phyloP scores from a whole-genome alignment of 2,888 invertebrate genomes.

The Nephrotoma appendiculata region DNA sequence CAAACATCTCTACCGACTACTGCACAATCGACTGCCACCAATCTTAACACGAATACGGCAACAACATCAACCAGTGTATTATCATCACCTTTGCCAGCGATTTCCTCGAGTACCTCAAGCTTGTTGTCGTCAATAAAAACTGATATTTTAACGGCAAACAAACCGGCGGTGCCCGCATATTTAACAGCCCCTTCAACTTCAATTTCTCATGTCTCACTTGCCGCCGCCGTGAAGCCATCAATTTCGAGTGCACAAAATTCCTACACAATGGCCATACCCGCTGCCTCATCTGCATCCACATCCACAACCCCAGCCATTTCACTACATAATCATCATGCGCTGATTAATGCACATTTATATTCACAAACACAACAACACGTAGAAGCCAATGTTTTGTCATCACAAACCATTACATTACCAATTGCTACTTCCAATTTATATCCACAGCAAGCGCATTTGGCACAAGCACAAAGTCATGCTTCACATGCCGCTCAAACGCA shows the following conservation, averaged over 20 bases:
- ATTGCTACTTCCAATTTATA: not conserved
- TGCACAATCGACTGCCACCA: not conserved
- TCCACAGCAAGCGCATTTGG: constrained; percentile 12
- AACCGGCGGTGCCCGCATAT: constrained; percentile 10
- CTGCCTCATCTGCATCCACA: constrained; percentile 13
- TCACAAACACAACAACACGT: not conserved
- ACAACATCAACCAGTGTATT: constrained; percentile 8
- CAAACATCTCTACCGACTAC: constrained; percentile 1
- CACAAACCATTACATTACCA: constrained; percentile 1
- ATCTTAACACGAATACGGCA: not conserved
- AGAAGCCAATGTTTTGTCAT: not conserved
- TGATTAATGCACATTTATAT: constrained; percentile 10
- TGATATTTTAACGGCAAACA: constrained; percentile 4
- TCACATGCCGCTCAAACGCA: constrained; percentile 31
- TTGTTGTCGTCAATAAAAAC: not conserved
- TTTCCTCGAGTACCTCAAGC: not conserved
- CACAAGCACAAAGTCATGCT: constrained; percentile 15
- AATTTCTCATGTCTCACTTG: constrained; percentile 10
- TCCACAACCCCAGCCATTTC: constrained; percentile 15
- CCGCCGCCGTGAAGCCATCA: constrained; percentile 9
- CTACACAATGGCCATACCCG: constrained; percentile 13
- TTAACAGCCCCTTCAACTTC: constrained; percentile 12
- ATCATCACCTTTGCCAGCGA: not conserved
- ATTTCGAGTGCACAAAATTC: constrained; percentile 7
- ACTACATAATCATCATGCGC: constrained; percentile 17